Percentiles rank a stretch among this genome's conserved stretches.
Conservation (phyloP, 2,797 vertebrate species). For the Rhynchotus rufescens region DNA sequence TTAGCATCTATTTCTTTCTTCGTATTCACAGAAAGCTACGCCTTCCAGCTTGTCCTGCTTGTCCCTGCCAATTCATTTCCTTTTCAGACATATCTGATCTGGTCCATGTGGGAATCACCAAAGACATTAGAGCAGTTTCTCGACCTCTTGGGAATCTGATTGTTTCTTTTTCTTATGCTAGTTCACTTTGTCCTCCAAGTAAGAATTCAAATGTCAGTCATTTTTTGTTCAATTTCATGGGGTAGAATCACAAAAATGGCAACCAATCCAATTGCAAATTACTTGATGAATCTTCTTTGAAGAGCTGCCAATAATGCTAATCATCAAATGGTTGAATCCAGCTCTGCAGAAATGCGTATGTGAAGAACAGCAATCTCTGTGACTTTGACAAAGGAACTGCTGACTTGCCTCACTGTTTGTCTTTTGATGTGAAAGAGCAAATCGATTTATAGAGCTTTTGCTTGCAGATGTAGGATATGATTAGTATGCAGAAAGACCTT, state of each 20-base stretch:
- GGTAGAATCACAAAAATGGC: conserved; percentile 83
- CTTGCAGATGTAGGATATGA: conserved; percentile 91
- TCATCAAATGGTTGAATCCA: conserved; percentile 93
- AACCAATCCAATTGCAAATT: conserved; percentile 86
- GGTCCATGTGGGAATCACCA: conserved; percentile 42
- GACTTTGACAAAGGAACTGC: conserved; percentile 99
- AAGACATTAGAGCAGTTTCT: conserved; percentile 17
- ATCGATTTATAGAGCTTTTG: conserved; percentile 96
- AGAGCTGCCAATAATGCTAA: conserved; percentile 98
- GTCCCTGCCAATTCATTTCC: background rate
- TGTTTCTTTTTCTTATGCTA: conserved; percentile 54
- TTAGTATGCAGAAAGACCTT: conserved; percentile 94
- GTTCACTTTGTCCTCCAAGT: conserved; percentile 71
- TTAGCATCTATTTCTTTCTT: background rate
- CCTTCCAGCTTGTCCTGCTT: background rate
- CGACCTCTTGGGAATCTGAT: conserved; percentile 48
- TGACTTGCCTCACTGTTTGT: conserved; percentile 99
- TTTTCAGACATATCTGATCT: conserved; percentile 15
- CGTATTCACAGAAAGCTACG: background rate
- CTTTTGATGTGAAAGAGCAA: conserved; percentile 99
- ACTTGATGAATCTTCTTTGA: conserved; percentile 95
- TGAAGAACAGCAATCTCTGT: conserved; percentile 96
- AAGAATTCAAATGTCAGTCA: conserved; percentile 84
- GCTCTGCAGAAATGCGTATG: conserved; percentile 91
- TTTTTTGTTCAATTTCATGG: conserved; percentile 83